Conservation (phyloP, 1,140 invertebrate species). For the Danaus plexippus region DNA sequence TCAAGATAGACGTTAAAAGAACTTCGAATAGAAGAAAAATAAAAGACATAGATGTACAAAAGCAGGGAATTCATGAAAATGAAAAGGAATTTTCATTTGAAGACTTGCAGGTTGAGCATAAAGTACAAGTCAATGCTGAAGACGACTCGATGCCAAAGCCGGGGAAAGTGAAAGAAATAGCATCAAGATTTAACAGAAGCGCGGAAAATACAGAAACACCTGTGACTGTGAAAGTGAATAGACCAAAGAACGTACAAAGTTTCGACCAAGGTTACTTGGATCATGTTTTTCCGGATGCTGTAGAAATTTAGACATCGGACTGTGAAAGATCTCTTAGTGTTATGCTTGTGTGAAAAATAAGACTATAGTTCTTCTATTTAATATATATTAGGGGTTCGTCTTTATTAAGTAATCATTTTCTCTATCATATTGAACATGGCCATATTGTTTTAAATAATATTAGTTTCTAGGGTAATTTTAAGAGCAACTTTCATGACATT, state of each 20-base stretch:
- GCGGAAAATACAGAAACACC: constrained; percentile 28
- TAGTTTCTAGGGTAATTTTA: constrained; percentile 13
- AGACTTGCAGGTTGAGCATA: constrained; percentile 27
- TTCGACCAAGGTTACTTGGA: constrained; percentile 67
- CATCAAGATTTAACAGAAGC: constrained; percentile 55
- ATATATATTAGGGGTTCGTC: constrained; percentile 3
- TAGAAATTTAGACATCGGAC: constrained; percentile 52
- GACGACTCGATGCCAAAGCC: constrained; percentile 45
- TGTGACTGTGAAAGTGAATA: constrained; percentile 33
- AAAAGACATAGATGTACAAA: constrained; percentile 22
- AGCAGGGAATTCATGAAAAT: constrained; percentile 15
- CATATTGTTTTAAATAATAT: constrained; percentile 22
- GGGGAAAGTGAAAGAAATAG: constrained; percentile 65
- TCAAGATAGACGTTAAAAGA: constrained; percentile 26
- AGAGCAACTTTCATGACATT: constrained; percentile 17
- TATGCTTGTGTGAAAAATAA: constrained; percentile 17
- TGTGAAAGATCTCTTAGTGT: constrained; percentile 43
- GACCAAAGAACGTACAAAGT: constrained; percentile 65
- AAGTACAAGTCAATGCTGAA: constrained; percentile 24
- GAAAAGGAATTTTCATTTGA: constrained; percentile 38
- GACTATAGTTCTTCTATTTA: constrained; percentile 14
- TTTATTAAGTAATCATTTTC: constrained; percentile 13
- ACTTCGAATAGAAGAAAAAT: constrained; percentile 30
- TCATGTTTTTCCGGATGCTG: constrained; percentile 67
- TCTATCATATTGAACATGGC: constrained; percentile 18